These are phyloP conservation scores for Zaprionus taronus DNA, from an alignment of 1,140 invertebrate species.

Conservation along the genomic window DNA sequence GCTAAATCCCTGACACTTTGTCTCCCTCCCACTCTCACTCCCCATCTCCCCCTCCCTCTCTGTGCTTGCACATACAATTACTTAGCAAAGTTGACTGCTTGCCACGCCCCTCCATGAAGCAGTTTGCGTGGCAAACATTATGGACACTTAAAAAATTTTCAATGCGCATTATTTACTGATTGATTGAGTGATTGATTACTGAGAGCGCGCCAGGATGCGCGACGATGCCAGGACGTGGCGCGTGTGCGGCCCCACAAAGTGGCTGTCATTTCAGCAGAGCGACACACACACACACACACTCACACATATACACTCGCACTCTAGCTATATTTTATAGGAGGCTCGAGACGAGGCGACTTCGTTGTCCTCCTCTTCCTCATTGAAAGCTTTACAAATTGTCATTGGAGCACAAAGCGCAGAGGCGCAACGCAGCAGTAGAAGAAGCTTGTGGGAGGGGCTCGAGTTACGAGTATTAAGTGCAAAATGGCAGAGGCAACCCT, in stretches of 20 bases:
- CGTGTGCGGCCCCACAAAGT: slow-evolving; percentile 45
- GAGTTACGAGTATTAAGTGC: slow-evolving; percentile 67
- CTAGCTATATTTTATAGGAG: slow-evolving; percentile 62
- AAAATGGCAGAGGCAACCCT: slow-evolving; percentile 55
- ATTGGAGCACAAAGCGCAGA: slow-evolving; percentile 57
- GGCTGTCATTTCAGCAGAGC: slow-evolving; percentile 56
- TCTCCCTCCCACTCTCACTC: neutral
- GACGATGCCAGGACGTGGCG: neutral
- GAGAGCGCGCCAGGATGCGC: slow-evolving; percentile 16
- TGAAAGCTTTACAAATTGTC: slow-evolving; percentile 82
- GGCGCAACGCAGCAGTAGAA: slow-evolving; percentile 17
- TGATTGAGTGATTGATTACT: slow-evolving; percentile 82
- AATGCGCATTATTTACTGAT: slow-evolving; percentile 83
- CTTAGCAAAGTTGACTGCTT: slow-evolving; percentile 30
- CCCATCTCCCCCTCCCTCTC: neutral
- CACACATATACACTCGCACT: neutral
- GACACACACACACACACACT: slow-evolving; percentile 18
- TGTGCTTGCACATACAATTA: slow-evolving; percentile 30
- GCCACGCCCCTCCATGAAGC: slow-evolving; percentile 2
- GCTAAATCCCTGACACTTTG: slow-evolving; percentile 36
- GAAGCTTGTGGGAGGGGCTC: slow-evolving; percentile 15
- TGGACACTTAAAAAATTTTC: slow-evolving; percentile 73
- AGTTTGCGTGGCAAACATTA: slow-evolving; percentile 72
- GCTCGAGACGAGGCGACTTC: neutral
- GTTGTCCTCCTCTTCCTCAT: slow-evolving; percentile 35